phyloP scores from a whole-genome alignment of 2,797 vertebrate genomes.

The Coccyzus lansbergi region DNA sequence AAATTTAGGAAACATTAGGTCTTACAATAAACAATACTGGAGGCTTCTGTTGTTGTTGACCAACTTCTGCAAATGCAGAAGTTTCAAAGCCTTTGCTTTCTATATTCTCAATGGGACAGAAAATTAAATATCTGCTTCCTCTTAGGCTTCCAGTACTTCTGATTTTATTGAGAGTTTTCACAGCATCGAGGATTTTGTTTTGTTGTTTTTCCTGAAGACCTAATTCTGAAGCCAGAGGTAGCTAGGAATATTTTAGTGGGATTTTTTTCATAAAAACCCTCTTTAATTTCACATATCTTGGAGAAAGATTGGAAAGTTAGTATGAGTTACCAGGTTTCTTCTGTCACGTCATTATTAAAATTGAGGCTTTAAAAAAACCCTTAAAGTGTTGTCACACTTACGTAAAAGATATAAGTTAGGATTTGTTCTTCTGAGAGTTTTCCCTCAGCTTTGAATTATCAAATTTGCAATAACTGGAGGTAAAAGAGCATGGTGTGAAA shows the following conservation, averaged over 20 bases:
- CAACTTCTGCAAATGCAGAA: neutral
- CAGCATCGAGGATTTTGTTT: neutral
- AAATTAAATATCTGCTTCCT: neutral
- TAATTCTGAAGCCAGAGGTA: neutral
- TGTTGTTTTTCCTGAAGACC: accelerated
- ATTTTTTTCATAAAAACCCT: neutral
- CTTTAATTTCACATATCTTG: neutral
- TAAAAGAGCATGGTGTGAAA: neutral
- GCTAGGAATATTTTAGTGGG: neutral
- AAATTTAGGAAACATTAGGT: neutral
- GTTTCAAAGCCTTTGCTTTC: neutral
- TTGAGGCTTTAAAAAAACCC: neutral
- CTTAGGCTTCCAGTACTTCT: neutral
- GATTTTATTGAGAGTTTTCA: neutral
- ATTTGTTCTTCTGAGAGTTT: neutral
- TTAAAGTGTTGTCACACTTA: neutral
- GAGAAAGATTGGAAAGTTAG: neutral
- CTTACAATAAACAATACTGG: neutral
- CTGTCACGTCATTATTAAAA: neutral
- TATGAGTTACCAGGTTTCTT: neutral
- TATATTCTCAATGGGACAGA: neutral
- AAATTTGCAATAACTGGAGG: neutral
- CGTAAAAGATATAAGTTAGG: neutral
- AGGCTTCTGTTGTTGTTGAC: neutral
- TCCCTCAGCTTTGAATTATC: neutral